Evolutionary conservation across 2,113 vertebrate species (phyloP).

Genomic region (Oceanodroma tethys): DNA sequence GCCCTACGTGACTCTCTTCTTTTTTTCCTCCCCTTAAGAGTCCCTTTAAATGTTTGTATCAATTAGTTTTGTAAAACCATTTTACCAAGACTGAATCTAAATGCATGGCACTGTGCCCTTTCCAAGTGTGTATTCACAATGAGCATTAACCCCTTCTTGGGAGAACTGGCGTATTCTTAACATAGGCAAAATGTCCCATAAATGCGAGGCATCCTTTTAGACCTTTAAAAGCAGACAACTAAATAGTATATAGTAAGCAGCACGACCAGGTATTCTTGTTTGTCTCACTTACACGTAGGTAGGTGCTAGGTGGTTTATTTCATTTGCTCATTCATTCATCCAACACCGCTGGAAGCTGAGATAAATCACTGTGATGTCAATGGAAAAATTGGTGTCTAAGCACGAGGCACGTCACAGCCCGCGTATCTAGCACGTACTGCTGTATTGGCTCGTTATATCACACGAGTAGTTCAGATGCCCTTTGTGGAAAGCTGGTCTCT

Average conservation of each 20-base stretch:
- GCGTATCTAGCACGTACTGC: accelerated
- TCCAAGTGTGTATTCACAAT: background rate
- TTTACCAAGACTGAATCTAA: background rate
- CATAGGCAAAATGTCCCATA: background rate
- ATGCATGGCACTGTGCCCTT: background rate
- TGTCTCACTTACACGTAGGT: background rate
- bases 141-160: constrained; percentile 3
- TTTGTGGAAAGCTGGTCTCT: background rate
- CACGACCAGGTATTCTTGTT: background rate
- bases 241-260: background rate
- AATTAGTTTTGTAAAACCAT: background rate
- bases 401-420: background rate
- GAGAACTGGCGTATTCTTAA: background rate
- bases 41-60: background rate
- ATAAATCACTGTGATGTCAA: background rate
- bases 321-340: background rate
- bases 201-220: background rate
- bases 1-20: background rate
- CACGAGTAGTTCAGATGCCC: background rate
- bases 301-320: background rate
- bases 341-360: background rate
- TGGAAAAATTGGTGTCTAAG: background rate
- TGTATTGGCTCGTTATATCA: background rate
- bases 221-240: background rate
- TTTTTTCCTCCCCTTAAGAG: background rate